Conservation (phyloP, 2,113 vertebrate genomes). For the Channa argus region DNA sequence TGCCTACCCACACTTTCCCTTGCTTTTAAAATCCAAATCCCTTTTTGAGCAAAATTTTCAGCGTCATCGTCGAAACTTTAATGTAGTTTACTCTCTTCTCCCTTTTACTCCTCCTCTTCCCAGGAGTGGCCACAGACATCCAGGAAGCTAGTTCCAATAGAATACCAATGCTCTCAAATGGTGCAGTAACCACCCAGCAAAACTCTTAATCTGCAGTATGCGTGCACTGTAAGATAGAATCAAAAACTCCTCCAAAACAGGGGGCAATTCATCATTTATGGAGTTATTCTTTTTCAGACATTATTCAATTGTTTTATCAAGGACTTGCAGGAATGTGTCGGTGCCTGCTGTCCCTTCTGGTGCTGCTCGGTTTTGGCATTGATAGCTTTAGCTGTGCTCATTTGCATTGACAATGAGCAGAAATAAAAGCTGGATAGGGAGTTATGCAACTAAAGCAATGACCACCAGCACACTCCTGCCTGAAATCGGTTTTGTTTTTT, state of each 20-base stretch:
- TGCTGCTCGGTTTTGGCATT: slow-evolving; percentile 40
- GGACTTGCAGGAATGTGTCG: slow-evolving; percentile 34
- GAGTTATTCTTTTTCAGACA: slow-evolving; percentile 29
- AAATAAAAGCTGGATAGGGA: slow-evolving; percentile 40
- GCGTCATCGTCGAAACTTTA: slow-evolving; percentile 51
- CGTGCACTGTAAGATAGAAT: slow-evolving; percentile 16
- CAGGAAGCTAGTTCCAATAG: slow-evolving; percentile 22
- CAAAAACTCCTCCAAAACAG: not conserved
- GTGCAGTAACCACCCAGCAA: slow-evolving; percentile 23
- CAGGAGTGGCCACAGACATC: slow-evolving; percentile 44
- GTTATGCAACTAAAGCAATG: slow-evolving; percentile 7
- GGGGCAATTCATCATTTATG: slow-evolving; percentile 34
- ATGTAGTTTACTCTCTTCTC: slow-evolving; percentile 37
- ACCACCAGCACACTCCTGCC: not conserved
- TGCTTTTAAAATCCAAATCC: slow-evolving; percentile 61
- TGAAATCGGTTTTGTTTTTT: slow-evolving; percentile 24
- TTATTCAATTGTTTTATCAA: slow-evolving; percentile 52
- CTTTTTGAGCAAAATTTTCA: slow-evolving; percentile 57
- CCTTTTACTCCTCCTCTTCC: slow-evolving; percentile 29
- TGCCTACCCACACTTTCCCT: not conserved
- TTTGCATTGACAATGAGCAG: slow-evolving; percentile 56
- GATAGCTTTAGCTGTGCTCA: slow-evolving; percentile 43
- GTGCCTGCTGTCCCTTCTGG: slow-evolving; percentile 43
- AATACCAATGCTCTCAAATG: slow-evolving; percentile 33
- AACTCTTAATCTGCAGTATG: slow-evolving; percentile 26